These are phyloP conservation scores for Perca fluviatilis DNA, from an alignment of 2,113 vertebrate species.

Conservation along the genomic window DNA sequence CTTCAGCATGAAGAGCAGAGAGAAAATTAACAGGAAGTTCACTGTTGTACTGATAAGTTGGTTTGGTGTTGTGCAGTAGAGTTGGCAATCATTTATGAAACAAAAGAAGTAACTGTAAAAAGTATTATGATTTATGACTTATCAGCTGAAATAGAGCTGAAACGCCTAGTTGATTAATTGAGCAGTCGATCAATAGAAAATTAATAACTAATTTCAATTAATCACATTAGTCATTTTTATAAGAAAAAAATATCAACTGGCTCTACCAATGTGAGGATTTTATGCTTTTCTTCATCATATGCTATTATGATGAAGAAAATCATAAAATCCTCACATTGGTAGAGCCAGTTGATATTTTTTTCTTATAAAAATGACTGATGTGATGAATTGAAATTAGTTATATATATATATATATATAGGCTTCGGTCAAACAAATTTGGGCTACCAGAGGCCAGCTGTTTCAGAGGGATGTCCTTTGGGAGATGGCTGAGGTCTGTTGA, in stretches of 20 bases:
- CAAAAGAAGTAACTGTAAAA: neutral
- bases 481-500: slow-evolving; percentile 84
- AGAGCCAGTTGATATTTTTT: too few species aligned
- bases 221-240: neutral
- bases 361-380: too few species aligned
- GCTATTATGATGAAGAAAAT: too few species aligned
- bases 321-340: too few species aligned
- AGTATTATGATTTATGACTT: neutral
- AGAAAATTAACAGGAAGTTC: neutral
- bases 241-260: neutral
- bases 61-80: neutral
- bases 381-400: too few species aligned
- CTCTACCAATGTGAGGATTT: neutral
- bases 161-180: too few species aligned
- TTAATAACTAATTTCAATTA: neutral
- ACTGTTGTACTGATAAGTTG: neutral
- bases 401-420: neutral
- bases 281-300: neutral
- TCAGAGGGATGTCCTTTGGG: slow-evolving; percentile 85
- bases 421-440: slow-evolving; percentile 85
- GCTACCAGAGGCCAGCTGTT: slow-evolving; percentile 86
- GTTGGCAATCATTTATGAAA: neutral
- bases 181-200: neutral
- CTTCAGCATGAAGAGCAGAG: slow-evolving; percentile 69
- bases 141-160: neutral